A percentile compares a stretch with the other conserved stretches of the same genome.
Conservation (phyloP, 1,140 invertebrate genomes). For the Zelostemma sp. region DNA sequence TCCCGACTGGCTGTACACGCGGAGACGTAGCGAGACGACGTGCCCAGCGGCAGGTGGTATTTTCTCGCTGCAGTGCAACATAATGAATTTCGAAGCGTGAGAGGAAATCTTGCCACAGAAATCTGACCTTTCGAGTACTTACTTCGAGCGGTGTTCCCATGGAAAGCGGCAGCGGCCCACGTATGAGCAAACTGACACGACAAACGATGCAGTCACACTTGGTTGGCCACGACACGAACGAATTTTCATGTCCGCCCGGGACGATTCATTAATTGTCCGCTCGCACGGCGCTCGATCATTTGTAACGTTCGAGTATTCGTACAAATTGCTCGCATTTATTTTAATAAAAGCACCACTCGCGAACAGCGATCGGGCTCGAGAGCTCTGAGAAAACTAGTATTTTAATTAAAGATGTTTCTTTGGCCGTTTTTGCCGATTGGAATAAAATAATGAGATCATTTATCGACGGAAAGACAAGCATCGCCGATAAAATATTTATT, state of each 20-base stretch:
- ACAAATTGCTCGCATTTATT: too few relatives aligned
- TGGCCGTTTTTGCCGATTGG: too few relatives aligned
- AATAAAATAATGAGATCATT: too few relatives aligned
- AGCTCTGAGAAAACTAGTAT: too few relatives aligned
- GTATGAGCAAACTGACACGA: slow-evolving; percentile 23
- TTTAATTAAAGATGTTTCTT: too few relatives aligned
- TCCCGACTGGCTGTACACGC: not conserved
- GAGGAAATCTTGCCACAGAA: slow-evolving; percentile 26
- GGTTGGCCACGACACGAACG: slow-evolving; percentile 28
- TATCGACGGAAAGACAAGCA: too few relatives aligned
- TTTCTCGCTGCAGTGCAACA: slow-evolving; percentile 6
- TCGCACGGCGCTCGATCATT: slow-evolving; percentile 22
- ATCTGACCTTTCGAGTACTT: slow-evolving; percentile 27
- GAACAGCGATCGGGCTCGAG: too few relatives aligned
- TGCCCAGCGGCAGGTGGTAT: slow-evolving; percentile 11
- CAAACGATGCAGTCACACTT: slow-evolving; percentile 30
- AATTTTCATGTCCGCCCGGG: not conserved
- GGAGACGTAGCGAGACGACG: not conserved
- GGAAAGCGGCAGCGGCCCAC: slow-evolving; percentile 11
- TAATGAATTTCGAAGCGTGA: slow-evolving; percentile 33
- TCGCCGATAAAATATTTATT: too few relatives aligned
- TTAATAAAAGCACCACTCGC: too few relatives aligned
- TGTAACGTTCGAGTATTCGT: slow-evolving; percentile 19
- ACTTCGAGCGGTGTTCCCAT: slow-evolving; percentile 33
- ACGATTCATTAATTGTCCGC: not conserved